These are phyloP conservation scores for Stomatorhinus walkeri DNA, from an alignment of 2,797 vertebrate species.

Conservation along the genomic window DNA sequence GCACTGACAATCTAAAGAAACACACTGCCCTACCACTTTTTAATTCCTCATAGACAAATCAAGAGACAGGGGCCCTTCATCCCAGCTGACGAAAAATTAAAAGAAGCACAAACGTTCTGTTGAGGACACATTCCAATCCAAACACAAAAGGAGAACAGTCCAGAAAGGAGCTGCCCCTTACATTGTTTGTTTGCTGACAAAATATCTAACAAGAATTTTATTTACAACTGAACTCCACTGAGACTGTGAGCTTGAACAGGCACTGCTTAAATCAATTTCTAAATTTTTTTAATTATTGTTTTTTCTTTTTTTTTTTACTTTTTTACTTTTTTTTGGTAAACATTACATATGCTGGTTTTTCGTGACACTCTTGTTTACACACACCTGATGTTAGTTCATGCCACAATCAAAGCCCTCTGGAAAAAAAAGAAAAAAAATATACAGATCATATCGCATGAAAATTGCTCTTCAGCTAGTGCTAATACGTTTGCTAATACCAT, in stretches of 20 bases:
- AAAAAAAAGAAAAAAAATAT: conserved; percentile 62
- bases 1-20: conserved; percentile 80
- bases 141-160: conserved; percentile 47
- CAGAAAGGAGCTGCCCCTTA: conserved; percentile 74
- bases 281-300: conserved; percentile 26
- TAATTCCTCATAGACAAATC: conserved; percentile 78
- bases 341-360: conserved; percentile 70
- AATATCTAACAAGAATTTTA: conserved; percentile 84
- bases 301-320: conserved; percentile 58
- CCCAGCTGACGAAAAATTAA: conserved; percentile 76
- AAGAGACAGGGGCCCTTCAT: conserved; percentile 64
- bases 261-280: conserved; percentile 92
- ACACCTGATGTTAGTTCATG: conserved; percentile 87
- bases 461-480: conserved; percentile 67
- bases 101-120: conserved; percentile 71
- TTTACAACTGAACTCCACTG: conserved; percentile 96
- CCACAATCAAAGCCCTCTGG: conserved; percentile 79
- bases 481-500: conserved; percentile 62
- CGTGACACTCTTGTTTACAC: conserved; percentile 77
- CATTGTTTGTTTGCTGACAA: conserved; percentile 75
- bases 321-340: conserved; percentile 62
- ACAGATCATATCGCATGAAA: conserved; percentile 69
- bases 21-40: conserved; percentile 79
- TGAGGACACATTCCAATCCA: conserved; percentile 66
- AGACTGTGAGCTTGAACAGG: conserved; percentile 96